These are phyloP conservation scores for Phenganax marumi DNA, from an alignment of 92 coral and sea anemone genomes.

Conservation along the genomic window DNA sequence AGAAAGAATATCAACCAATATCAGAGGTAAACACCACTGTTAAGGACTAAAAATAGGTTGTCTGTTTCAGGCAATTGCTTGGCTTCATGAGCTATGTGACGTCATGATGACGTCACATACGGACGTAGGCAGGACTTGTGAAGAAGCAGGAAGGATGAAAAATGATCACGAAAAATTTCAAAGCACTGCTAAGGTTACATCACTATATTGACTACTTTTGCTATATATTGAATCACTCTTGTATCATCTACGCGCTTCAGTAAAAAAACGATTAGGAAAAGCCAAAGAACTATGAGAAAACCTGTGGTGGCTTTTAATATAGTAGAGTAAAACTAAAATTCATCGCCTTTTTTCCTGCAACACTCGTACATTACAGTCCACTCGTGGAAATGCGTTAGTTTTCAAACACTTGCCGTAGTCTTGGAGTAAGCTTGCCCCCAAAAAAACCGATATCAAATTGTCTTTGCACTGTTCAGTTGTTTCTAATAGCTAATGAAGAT, in stretches of 20 bases:
- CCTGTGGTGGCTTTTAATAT: no score
- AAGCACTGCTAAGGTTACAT: constrained; percentile 79
- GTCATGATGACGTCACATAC: constrained; percentile 70
- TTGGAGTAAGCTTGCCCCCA: neutral
- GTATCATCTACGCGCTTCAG: no score
- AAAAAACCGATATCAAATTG: no score
- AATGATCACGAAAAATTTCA: constrained; percentile 92
- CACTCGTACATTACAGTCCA: no score
- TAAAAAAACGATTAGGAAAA: no score
- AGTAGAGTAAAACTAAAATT: no score
- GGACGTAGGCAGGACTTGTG: constrained; percentile 86
- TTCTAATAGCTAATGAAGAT: no score
- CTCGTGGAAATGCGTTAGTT: no score
- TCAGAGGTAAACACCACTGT: neutral
- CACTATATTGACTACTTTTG: neutral
- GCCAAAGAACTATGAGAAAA: no score
- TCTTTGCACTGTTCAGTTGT: no score
- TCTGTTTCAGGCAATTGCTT: constrained; percentile 68
- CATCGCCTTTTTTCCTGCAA: no score
- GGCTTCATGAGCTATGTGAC: constrained; percentile 80
- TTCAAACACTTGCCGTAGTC: neutral
- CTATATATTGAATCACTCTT: neutral
- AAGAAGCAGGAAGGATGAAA: constrained; percentile 73
- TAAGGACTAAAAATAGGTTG: neutral
- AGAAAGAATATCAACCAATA: neutral